phyloP scores from a whole-genome alignment of 2,888 invertebrate species.

The Acanthacorydalis orientalis region DNA sequence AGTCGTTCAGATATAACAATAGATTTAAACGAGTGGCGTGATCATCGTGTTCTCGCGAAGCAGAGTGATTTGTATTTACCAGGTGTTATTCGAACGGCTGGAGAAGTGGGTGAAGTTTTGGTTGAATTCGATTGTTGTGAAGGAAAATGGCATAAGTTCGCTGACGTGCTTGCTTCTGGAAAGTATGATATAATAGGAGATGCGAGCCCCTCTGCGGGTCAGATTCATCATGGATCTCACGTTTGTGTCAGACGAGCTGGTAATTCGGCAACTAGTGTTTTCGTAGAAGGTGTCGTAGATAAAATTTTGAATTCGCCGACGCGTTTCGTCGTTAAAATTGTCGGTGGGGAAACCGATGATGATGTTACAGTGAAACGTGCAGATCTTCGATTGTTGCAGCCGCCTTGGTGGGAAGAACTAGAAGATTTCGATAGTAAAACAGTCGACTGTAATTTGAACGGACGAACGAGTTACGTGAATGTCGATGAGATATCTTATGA shows the following conservation, averaged over 20 bases:
- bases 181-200: slow-evolving; percentile 84
- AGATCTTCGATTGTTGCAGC: slow-evolving; percentile 74
- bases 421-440: slow-evolving; percentile 36
- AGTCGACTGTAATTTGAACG: slow-evolving; percentile 3
- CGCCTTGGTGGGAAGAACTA: slow-evolving; percentile 95
- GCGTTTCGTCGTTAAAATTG: slow-evolving; percentile 48
- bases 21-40: slow-evolving; percentile 86
- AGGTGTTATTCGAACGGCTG: slow-evolving; percentile 68
- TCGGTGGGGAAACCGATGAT: slow-evolving; percentile 27
- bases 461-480: neutral
- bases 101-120: slow-evolving; percentile 49
- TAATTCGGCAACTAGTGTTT: slow-evolving; percentile 51
- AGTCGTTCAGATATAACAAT: slow-evolving; percentile 23
- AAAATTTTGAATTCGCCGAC: slow-evolving; percentile 48
- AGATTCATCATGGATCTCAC: slow-evolving; percentile 59
- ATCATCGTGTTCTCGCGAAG: slow-evolving; percentile 81
- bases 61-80: slow-evolving; percentile 69
- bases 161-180: slow-evolving; percentile 61
- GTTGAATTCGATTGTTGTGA: slow-evolving; percentile 70
- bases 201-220: slow-evolving; percentile 72
- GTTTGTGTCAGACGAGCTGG: slow-evolving; percentile 66
- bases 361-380: slow-evolving; percentile 65
- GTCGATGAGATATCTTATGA: neutral
- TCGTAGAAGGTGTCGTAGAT: slow-evolving; percentile 71
- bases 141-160: slow-evolving; percentile 49